These are phyloP conservation scores for Corapipo altera DNA, from an alignment of 2,113 vertebrate species.

Conservation along the genomic window DNA sequence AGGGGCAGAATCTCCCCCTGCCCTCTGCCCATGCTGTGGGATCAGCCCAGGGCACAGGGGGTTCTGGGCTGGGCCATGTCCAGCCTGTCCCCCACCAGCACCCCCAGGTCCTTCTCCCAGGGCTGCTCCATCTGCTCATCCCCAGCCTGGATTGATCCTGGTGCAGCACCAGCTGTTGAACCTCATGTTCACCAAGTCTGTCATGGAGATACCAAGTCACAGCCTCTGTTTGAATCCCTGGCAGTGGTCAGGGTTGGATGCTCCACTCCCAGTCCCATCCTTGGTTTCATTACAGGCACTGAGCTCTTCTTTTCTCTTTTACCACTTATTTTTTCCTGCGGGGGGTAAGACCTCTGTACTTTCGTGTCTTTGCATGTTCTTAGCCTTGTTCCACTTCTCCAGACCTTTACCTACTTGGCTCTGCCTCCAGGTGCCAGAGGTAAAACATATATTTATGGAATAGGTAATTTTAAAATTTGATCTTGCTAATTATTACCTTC, in stretches of 20 bases:
- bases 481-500: slow-evolving; percentile 64
- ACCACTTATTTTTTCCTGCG: neutral
- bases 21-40: neutral
- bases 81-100: neutral
- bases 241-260: neutral
- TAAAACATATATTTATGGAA: slow-evolving; percentile 51
- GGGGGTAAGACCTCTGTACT: neutral
- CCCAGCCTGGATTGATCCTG: neutral
- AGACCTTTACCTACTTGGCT: slow-evolving; percentile 26
- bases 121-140: neutral
- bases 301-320: neutral
- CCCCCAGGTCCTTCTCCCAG: neutral
- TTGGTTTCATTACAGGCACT: neutral
- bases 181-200: fast-evolving
- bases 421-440: neutral
- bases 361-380: neutral
- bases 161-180: neutral
- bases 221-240: neutral
- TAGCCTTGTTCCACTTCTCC: neutral
- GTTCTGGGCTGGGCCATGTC: neutral
- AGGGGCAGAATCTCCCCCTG: neutral
- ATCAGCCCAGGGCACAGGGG: neutral
- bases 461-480: slow-evolving; percentile 38
- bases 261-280: neutral
- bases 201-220: neutral